These are phyloP conservation scores for Brachymystax lenok DNA, from an alignment of 2,797 vertebrate genomes.

Conservation along the genomic window DNA sequence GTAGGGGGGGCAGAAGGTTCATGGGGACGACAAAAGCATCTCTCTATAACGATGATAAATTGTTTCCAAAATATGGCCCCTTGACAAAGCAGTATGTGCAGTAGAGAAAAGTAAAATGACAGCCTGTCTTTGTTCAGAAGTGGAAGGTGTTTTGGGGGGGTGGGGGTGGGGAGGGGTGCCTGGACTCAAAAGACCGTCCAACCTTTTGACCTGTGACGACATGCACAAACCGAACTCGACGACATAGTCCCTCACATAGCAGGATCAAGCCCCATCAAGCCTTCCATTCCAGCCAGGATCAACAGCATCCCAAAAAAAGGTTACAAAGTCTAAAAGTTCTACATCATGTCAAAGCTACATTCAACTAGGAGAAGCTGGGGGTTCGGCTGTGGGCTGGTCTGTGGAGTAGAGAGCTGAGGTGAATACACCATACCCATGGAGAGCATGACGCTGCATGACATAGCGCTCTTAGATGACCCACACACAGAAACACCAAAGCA, in stretches of 20 bases:
- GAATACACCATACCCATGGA: constrained; percentile 33
- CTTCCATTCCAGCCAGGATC: constrained; percentile 57
- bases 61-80: too few relatives aligned
- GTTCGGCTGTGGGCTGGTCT: constrained; percentile 80
- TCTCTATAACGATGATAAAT: constrained; percentile 48
- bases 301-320: constrained; percentile 71
- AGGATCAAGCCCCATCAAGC: constrained; percentile 38
- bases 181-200: constrained; percentile 67
- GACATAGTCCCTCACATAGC: constrained; percentile 67
- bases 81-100: constrained; percentile 67
- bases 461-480: constrained; percentile 24
- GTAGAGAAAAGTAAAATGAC: constrained; percentile 56
- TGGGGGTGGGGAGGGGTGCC: not conserved
- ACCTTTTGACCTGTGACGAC: constrained; percentile 77
- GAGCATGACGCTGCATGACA: constrained; percentile 43
- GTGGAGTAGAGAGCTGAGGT: constrained; percentile 59
- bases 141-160: constrained; percentile 29
- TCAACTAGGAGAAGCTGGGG: constrained; percentile 79
- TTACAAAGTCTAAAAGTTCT: constrained; percentile 79
- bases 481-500: not conserved
- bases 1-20: not conserved
- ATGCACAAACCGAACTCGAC: constrained; percentile 75
- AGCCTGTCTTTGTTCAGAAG: constrained; percentile 60
- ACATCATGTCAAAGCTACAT: constrained; percentile 84
- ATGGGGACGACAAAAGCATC: constrained; percentile 45